Evolutionary conservation across 2,888 invertebrate genomes (phyloP).

Genomic region (Drosophila anomalata): DNA sequence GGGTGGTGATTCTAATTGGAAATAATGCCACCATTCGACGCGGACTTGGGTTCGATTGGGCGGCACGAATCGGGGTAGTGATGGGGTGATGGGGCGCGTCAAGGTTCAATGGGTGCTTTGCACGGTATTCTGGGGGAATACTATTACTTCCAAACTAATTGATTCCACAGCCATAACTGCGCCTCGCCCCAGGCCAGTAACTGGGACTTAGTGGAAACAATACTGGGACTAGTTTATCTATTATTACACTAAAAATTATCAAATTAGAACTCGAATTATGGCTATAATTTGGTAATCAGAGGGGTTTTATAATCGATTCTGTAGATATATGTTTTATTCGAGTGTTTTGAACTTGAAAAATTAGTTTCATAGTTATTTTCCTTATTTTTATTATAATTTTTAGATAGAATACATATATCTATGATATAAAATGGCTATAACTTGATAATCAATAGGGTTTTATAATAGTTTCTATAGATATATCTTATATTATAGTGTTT

Average conservation of each 20-base stretch:
- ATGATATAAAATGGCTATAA: no score
- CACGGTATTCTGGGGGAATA: constrained; percentile 15
- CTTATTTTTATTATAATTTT: no score
- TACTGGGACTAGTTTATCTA: neutral
- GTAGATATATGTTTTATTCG: no score
- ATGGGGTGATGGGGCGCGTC: constrained; percentile 19
- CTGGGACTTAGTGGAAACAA: neutral
- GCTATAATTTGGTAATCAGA: neutral
- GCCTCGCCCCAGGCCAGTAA: no score
- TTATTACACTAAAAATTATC: neutral
- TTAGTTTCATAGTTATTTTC: no score
- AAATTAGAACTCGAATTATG: neutral
- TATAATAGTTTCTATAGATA: no score
- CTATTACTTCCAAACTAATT: constrained; percentile 32
- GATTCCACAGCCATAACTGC: constrained; percentile 10
- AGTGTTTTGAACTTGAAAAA: no score
- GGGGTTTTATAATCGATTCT: no score
- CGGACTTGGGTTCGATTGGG: constrained; percentile 13
- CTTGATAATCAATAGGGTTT: no score
- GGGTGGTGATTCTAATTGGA: constrained; percentile 48
- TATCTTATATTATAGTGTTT: no score
- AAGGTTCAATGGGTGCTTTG: constrained; percentile 53
- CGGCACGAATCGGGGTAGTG: neutral
- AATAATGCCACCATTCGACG: constrained; percentile 47
- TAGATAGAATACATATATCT: no score